Evolutionary conservation across 2,797 vertebrate species (phyloP).

Genomic region (Gobionotothen gibberifrons): DNA sequence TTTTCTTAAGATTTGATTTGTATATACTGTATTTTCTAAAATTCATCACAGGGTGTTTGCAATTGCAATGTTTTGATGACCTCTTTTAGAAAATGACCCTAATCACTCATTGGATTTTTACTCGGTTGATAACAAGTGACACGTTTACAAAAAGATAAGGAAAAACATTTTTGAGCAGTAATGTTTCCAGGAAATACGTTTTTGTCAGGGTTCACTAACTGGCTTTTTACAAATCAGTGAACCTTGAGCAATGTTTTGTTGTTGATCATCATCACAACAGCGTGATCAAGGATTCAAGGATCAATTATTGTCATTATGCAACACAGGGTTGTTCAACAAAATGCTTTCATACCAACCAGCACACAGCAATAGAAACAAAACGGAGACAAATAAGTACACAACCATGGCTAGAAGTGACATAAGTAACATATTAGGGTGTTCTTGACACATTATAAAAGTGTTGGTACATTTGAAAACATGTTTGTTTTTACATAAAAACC

Average conservation of each 20-base stretch:
- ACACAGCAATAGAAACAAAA: no score
- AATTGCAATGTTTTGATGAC: neutral
- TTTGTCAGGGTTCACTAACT: no score
- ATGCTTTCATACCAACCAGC: no score
- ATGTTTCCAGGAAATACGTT: neutral
- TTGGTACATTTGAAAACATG: no score
- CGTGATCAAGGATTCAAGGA: no score
- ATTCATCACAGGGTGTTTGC: neutral
- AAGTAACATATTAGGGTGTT: no score
- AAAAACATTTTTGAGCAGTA: neutral
- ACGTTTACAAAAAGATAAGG: neutral
- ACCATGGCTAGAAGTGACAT: no score
- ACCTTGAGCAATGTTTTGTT: neutral
- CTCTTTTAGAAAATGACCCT: neutral
- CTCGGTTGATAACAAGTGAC: neutral
- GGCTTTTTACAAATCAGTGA: neutral
- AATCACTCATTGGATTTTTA: neutral
- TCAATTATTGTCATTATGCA: no score
- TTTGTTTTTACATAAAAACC: no score
- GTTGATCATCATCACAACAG: neutral
- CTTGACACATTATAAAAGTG: no score
- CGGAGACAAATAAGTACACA: no score
- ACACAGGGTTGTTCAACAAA: no score
- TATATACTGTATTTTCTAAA: constrained; percentile 48
- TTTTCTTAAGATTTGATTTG: constrained; percentile 18